Conservation (phyloP, 2,113 vertebrate species). For the Glaucomys volans region DNA sequence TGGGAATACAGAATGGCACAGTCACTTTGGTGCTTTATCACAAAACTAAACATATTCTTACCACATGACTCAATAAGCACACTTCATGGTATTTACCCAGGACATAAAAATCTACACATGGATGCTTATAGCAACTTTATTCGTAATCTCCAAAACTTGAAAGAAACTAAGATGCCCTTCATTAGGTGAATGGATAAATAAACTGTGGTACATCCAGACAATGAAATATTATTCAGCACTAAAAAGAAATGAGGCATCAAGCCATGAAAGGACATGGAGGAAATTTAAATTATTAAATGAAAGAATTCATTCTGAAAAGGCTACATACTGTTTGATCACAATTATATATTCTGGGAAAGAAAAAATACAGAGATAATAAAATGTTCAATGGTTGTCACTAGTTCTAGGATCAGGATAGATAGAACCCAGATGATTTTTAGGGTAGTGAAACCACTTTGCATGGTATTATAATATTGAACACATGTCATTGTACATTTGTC, state of each 20-base stretch:
- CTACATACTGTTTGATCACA: neutral
- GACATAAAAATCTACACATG: neutral
- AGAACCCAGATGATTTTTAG: neutral
- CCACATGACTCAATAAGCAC: neutral
- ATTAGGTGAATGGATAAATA: neutral
- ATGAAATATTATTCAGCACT: neutral
- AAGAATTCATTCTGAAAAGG: neutral
- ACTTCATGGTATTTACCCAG: neutral
- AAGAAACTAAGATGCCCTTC: neutral
- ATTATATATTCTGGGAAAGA: neutral
- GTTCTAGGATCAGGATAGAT: neutral
- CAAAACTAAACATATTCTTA: neutral
- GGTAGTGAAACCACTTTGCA: neutral
- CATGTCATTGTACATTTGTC: neutral
- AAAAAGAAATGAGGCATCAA: neutral
- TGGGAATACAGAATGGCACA: neutral
- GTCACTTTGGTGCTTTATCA: neutral
- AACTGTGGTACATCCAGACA: neutral
- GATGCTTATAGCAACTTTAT: neutral
- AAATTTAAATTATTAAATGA: neutral
- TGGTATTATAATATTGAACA: neutral
- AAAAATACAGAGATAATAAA: neutral
- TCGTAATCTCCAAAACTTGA: neutral
- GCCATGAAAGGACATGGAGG: neutral
- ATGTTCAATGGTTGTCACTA: neutral